Evolutionary conservation across 2,888 invertebrate genomes (phyloP), one percentile per base, ranked within the genome.

Genomic region (Archips crataeganus): DNA sequence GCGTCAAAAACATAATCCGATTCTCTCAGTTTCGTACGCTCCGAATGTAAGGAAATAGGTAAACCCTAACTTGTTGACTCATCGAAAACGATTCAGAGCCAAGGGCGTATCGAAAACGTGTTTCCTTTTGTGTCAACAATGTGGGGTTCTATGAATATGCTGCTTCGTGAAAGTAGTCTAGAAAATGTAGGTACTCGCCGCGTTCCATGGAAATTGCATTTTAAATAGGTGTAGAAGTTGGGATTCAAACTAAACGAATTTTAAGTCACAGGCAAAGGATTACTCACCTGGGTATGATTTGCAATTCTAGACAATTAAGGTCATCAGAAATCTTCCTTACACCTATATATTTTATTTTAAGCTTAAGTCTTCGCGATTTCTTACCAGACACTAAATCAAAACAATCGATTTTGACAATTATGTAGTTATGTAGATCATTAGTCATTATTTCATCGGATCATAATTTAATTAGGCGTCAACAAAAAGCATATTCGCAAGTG

Each of bases 41-140:
- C 47, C 39, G 39, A 39, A 39, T 39, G 32, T 63, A 49, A 47
- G 68, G 49, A 47, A 61, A 45, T 23, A 54, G 70, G 65, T 71
- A 54, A 13, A 54, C 63, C 68, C 11, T 51, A 36, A 62, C 34
- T 45, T 42, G 47, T 62, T 67, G 71, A 69, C 73, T 59, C 39
- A 47, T 61, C 64, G 34, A 54, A 63, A 63, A 42, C 68, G 59
- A 69, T 73, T 63, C 59, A 47, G 39, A 69, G 63, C 63, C 68
- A 73, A 73, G 73, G 68, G 68, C 73, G 59, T 73, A 69, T 69
- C 63, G 68, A 57, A 68, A 68, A 63, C 47, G 59, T 47, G 57
- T 73, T 69, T 47, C 51, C 72, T 42, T 74, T 70, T 70, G 65
- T 70, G 49, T 70, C 63, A 39, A 68, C 36, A 59, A 68, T 49